Conservation (phyloP, 2,888 invertebrate species). For the Drosophila suboccidentalis region DNA sequence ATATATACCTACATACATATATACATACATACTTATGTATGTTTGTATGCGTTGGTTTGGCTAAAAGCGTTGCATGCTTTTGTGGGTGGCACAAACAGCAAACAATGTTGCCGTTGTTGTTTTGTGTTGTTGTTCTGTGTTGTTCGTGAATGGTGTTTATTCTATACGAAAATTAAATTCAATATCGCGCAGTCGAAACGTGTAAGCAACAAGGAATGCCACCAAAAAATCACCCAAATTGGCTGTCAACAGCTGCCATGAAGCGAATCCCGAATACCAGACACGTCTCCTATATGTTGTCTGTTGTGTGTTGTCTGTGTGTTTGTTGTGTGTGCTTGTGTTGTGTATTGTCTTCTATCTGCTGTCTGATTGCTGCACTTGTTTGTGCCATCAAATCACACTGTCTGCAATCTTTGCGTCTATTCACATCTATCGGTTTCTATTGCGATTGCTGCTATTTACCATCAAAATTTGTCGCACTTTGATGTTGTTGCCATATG, state of each 20-base stretch:
- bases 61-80: conserved; percentile 60
- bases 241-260: conserved; percentile 67
- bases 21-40: not conserved
- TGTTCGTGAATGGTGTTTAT: conserved; percentile 26
- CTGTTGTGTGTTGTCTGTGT: not conserved
- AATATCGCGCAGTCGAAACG: conserved; percentile 32
- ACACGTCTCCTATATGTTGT: conserved; percentile 18
- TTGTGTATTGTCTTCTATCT: conserved; percentile 12
- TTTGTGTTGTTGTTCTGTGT: not conserved
- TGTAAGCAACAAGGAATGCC: conserved; percentile 42
- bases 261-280: conserved; percentile 20
- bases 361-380: conserved; percentile 49
- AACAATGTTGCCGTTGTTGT: conserved; percentile 40
- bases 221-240: conserved; percentile 54
- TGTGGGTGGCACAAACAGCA: conserved; percentile 40
- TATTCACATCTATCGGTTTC: conserved; percentile 49
- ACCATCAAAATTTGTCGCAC: conserved; percentile 41
- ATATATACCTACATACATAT: conserved; percentile 1
- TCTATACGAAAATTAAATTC: conserved; percentile 49
- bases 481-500: conserved; percentile 4
- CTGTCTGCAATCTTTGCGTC: conserved; percentile 38
- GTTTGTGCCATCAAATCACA: conserved; percentile 41
- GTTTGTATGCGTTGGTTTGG: conserved; percentile 21
- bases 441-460: conserved; percentile 49
- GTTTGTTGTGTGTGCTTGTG: conserved; percentile 6